Conservation (phyloP, 2,797 vertebrate genomes). For the Micrastur ruficollis region DNA sequence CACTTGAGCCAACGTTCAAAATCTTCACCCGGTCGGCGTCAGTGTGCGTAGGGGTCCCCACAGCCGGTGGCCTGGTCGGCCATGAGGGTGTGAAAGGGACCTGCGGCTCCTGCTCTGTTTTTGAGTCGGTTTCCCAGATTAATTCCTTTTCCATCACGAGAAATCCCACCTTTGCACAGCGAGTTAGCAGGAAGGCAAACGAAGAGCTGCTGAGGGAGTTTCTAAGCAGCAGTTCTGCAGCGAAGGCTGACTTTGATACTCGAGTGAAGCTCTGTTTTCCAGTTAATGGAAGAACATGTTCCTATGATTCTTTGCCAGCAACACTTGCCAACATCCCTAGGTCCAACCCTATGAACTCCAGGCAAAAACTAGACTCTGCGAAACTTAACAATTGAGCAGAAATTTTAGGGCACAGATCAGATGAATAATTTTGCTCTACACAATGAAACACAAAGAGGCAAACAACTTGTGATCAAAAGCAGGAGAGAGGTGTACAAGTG, state of each 20-base stretch:
- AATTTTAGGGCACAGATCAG: not conserved
- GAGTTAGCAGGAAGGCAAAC: not conserved
- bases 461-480: not conserved
- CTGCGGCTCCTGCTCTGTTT: fast-evolving
- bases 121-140: fast-evolving
- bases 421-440: not conserved
- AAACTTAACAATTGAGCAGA: not conserved
- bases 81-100: fast-evolving
- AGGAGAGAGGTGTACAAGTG: not conserved
- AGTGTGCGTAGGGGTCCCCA: fast-evolving
- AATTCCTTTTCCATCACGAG: fast-evolving
- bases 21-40: fast-evolving
- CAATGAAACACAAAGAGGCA: not conserved
- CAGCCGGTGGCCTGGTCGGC: fast-evolving
- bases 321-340: no score
- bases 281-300: fast-evolving
- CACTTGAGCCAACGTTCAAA: fast-evolving
- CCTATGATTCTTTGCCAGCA: not conserved
- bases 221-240: no score
- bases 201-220: not conserved
- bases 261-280: not conserved
- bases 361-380: not conserved
- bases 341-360: not conserved
- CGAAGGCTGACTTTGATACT: fast-evolving
- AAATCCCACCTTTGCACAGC: not conserved